Evolutionary conservation across 2,888 invertebrate genomes (phyloP), one percentile per base, ranked within the genome.

Genomic region (Netelia melanura): DNA sequence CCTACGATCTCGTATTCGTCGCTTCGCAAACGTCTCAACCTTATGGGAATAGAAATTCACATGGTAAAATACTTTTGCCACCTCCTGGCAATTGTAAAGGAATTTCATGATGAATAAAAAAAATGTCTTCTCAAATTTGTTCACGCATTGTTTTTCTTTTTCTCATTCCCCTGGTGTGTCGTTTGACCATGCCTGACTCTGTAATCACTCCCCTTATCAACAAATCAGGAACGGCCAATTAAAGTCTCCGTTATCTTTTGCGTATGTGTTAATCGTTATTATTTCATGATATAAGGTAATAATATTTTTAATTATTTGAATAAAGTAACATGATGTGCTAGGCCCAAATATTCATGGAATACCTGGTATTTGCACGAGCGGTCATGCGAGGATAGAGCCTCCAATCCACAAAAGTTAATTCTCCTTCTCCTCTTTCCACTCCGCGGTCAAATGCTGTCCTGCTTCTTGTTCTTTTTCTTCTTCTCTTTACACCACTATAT

Each of bases 281-380:
- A 92, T 92, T 48, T 92, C 92, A 91, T 91, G 92, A 91, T 92
- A 92, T 90, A 92, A 91, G 91, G 80, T 80, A 80, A 80, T 92
- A 92, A 92, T 92, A 91, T 90, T 92, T 91, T 92, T 91, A 91
- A 92, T 85, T 92, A 92, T 92, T 92, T 90, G 90, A 91, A 93
- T 92, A 92, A 93, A 93, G 91, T 93, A 92, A 93, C 92, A 91
- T 91, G 90, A 90, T 90, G 89, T 89, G 91, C 90, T 85, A 91
- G 89, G 72, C 70, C 75, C 91, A 92, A 92, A 92, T 92, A 93
- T 93, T 94, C 93, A 93, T 92, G 91, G 93, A 93, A 94, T 93
- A 93, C 92, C 88, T 92, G 91, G 84, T 56, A 80, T 74, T 65
- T 79, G 78, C 81, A 81, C 86, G 86, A 80, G 86, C 86, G 86